These are phyloP conservation scores for Drosophila limbata DNA, from an alignment of 2,888 invertebrate genomes.

Conservation along the genomic window DNA sequence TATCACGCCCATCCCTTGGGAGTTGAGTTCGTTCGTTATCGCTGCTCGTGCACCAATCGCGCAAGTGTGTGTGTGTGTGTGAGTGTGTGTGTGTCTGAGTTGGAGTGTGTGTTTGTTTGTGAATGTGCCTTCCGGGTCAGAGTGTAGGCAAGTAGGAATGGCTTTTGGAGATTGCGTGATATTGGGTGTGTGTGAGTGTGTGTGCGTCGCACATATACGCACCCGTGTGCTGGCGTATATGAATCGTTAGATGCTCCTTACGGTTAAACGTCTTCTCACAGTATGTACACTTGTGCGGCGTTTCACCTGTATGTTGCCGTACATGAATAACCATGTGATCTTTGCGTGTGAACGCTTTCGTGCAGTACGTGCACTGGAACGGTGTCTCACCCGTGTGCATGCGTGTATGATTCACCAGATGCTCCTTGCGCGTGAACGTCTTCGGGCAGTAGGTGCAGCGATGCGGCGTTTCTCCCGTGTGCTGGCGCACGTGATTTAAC, in stretches of 20 bases:
- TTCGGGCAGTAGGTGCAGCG: constrained; percentile 94
- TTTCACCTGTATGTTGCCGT: constrained; percentile 92
- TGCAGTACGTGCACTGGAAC: constrained; percentile 93
- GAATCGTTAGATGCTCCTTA: constrained; percentile 94
- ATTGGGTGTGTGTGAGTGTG: no score
- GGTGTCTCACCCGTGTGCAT: constrained; percentile 95
- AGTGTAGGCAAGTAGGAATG: background rate
- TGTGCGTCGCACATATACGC: no score
- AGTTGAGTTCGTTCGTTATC: constrained; percentile 73
- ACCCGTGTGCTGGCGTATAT: constrained; percentile 92
- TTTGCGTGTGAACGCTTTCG: constrained; percentile 93
- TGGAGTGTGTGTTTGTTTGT: constrained; percentile 9
- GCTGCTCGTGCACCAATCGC: constrained; percentile 59
- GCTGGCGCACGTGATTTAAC: constrained; percentile 93
- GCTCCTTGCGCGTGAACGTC: constrained; percentile 94
- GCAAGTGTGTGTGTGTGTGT: constrained; percentile 9
- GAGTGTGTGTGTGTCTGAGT: background rate
- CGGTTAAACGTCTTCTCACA: constrained; percentile 93
- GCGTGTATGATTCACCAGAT: constrained; percentile 93
- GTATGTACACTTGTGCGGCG: constrained; percentile 94
- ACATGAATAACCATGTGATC: constrained; percentile 92
- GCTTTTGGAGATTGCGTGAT: background rate
- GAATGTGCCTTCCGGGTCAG: background rate
- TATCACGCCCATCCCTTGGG: constrained; percentile 14
- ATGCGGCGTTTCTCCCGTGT: constrained; percentile 94